A percentile compares a stretch with the other conserved stretches of the same genome.
Evolutionary conservation across 2,113 vertebrate genomes (phyloP).

Genomic region (Echinops telfairi): DNA sequence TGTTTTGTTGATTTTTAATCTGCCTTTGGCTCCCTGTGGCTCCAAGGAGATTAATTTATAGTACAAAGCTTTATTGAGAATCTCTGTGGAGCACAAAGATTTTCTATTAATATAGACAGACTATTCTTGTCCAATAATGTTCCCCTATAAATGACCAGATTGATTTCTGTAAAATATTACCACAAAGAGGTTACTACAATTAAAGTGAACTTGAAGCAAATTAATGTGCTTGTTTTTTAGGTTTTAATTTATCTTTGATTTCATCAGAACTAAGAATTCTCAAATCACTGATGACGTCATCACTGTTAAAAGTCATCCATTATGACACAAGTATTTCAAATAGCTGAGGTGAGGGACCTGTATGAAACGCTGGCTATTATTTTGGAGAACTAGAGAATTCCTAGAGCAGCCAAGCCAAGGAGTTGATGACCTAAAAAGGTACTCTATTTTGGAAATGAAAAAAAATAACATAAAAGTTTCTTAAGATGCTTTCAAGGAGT

Average conservation of each 20-base stretch:
- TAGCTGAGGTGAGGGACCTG: background rate
- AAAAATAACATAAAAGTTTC: background rate
- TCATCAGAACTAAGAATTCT: slow-evolving; percentile 69
- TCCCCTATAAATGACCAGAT: background rate
- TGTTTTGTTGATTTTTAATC: too few relatives aligned
- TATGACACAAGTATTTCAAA: background rate
- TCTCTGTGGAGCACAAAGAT: too few relatives aligned
- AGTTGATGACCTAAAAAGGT: slow-evolving; percentile 54
- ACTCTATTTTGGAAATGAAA: background rate
- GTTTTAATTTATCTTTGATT: background rate
- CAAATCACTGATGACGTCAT: slow-evolving; percentile 58
- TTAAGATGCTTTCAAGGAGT: too few relatives aligned
- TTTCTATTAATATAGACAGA: background rate
- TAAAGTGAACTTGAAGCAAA: background rate
- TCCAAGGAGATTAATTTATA: too few relatives aligned
- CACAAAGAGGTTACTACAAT: background rate
- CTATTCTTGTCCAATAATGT: background rate
- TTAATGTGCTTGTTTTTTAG: background rate
- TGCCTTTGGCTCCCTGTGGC: too few relatives aligned
- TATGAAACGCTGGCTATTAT: slow-evolving; percentile 34
- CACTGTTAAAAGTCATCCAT: background rate
- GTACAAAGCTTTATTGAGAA: too few relatives aligned
- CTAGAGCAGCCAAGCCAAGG: background rate
- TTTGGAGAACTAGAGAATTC: slow-evolving; percentile 63
- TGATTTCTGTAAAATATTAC: background rate